phyloP scores from a whole-genome alignment of 2,888 invertebrate species.

The Pyrochroa serraticornis region DNA sequence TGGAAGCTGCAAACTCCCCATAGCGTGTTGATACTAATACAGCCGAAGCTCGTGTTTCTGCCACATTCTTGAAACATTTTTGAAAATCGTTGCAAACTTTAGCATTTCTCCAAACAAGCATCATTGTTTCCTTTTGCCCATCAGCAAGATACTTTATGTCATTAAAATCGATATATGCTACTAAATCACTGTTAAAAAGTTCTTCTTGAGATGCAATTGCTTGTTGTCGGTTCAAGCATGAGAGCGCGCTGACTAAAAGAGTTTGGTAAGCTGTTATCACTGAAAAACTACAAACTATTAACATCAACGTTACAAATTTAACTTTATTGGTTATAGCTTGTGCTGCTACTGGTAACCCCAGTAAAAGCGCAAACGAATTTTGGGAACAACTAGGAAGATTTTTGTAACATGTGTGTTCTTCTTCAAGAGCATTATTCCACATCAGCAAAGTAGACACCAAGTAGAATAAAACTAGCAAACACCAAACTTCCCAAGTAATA shows the following conservation, averaged over 20 bases:
- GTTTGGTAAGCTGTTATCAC: constrained; percentile 32
- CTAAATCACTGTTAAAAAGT: background rate
- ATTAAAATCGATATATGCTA: background rate
- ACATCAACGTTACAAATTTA: constrained; percentile 31
- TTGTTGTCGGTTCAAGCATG: background rate
- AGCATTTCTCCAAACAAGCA: background rate
- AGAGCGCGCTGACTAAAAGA: constrained; percentile 16
- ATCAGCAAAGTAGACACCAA: background rate
- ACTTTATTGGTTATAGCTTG: constrained; percentile 28
- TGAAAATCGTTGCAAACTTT: background rate
- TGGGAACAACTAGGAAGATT: constrained; percentile 22
- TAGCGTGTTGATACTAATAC: constrained; percentile 40
- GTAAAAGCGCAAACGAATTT: constrained; percentile 26
- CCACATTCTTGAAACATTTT: background rate
- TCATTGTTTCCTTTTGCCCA: background rate
- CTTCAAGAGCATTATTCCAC: background rate
- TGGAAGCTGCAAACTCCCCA: constrained; percentile 37
- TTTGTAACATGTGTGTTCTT: constrained; percentile 25
- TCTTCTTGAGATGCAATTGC: background rate
- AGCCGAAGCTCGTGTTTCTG: constrained; percentile 11
- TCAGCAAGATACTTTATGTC: background rate
- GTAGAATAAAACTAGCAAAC: constrained; percentile 3
- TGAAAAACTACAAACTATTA: constrained; percentile 34
- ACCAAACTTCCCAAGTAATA: background rate
- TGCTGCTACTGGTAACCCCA: constrained; percentile 29